Evolutionary conservation across 2,113 vertebrate genomes (phyloP).

Genomic region (Bambusicola thoracicus): DNA sequence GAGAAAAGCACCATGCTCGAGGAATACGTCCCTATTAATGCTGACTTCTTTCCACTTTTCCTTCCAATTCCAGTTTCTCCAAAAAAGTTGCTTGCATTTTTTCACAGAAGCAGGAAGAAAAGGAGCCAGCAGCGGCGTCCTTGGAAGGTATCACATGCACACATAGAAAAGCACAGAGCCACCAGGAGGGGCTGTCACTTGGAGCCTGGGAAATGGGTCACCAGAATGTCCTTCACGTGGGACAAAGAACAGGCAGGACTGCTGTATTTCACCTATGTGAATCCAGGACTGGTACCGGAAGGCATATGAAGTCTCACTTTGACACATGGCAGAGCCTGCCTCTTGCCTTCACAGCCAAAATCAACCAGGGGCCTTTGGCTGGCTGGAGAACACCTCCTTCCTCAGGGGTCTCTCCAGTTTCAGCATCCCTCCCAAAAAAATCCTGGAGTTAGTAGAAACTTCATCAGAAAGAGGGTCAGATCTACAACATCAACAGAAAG

Average conservation of each 20-base stretch:
- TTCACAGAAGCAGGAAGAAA: background rate
- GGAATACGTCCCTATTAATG: background rate
- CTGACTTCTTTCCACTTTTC: background rate
- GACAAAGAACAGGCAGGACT: background rate
- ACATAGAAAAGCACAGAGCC: background rate
- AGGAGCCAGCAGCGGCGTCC: background rate
- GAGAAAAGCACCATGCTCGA: background rate
- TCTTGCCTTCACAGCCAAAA: background rate
- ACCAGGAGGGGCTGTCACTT: background rate
- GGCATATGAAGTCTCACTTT: background rate
- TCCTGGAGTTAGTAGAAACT: background rate
- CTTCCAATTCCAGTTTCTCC: background rate
- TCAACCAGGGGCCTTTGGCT: background rate
- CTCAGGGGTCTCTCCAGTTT: background rate
- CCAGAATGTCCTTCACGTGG: background rate
- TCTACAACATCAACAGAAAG: background rate
- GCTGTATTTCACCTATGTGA: background rate
- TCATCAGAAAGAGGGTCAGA: background rate
- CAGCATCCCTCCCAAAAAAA: background rate
- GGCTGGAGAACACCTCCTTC: background rate
- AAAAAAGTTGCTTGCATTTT: background rate
- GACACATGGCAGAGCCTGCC: background rate
- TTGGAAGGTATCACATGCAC: background rate
- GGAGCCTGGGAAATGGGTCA: background rate
- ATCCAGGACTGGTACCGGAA: background rate